Base-by-base conservation (phyloP, 2,797 vertebrate species). In the Prionace glauca region DNA sequence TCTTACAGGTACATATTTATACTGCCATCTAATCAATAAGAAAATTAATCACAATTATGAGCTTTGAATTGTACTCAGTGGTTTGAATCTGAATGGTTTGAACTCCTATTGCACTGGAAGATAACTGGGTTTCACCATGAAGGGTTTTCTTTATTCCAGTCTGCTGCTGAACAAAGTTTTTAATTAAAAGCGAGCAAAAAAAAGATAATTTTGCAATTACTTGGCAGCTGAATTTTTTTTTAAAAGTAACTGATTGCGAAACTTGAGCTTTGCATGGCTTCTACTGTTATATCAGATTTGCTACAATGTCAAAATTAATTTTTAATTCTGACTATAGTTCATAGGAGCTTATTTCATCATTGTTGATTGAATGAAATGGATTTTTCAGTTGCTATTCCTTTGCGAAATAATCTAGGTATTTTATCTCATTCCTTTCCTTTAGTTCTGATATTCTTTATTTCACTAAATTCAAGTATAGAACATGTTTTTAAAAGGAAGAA, bases 171-270 rank as follows among this genome's bases (percentile, higher is more conserved):
- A 69, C 16, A 92, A 36, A 67, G 8, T 62, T 36, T 36, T 92
- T 92, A 41, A 92, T 92, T 69, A 56, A 74, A 41, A 94, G 67
- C 20, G 50, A 24, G 36, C 36, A 94, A 11, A 94, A 41, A 94
- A 94, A 94, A 18, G 93, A 72, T 74, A 22, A 56, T 94, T 94
- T 94, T 71, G 72, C 24, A 62, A 45, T n/a, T 93, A 71, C 10
- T 71, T 41, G 91, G 65, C n/a, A 92, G 41, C 67, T 29, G 20
- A 41, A 29, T 16, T 41, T 91, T 24, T 71, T 26, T 71, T 71
- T n/a, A 16, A 45, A 36, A 72, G 3, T 72, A 94, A 94, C 18
- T 71, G 10, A 71, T 41, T 71, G 24, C 92, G 29, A 95, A 60
- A 18, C 45, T 56, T 95, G 71, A 50, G 60, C 29, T 50, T 18